Evolutionary conservation across 2,113 vertebrate genomes (phyloP).

Genomic region (Leucoraja erinaceus): DNA sequence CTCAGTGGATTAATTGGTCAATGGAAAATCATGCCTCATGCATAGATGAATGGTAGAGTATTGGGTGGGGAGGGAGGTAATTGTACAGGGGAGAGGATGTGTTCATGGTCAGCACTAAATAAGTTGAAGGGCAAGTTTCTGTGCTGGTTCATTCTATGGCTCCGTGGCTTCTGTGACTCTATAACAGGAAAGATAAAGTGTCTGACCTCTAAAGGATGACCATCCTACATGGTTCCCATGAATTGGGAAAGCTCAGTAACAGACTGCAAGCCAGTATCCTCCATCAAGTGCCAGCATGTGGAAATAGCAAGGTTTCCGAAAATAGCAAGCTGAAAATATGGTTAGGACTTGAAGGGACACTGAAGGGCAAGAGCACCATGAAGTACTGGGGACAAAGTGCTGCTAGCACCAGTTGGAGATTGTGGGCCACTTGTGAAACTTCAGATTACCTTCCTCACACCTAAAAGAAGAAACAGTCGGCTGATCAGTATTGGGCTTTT

Average conservation of each 20-base stretch:
- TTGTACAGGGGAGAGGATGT: too few relatives aligned
- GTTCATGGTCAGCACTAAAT: too few relatives aligned
- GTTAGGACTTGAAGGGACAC: not conserved
- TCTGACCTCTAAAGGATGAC: not conserved
- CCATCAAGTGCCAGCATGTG: not conserved
- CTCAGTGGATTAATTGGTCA: too few relatives aligned
- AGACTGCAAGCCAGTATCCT: not conserved
- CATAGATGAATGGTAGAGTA: too few relatives aligned
- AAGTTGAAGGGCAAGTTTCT: too few relatives aligned
- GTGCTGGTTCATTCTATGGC: too few relatives aligned
- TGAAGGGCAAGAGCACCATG: not conserved
- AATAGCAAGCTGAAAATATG: not conserved
- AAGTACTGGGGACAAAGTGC: not conserved
- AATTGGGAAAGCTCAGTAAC: not conserved
- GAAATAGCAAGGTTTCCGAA: not conserved
- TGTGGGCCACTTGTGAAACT: not conserved
- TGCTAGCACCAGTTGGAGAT: not conserved
- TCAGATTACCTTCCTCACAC: not conserved
- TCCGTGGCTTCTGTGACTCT: too few relatives aligned
- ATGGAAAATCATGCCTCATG: too few relatives aligned
- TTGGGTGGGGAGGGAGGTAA: too few relatives aligned
- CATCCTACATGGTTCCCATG: not conserved
- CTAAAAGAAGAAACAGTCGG: not conserved
- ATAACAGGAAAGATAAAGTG: not conserved
- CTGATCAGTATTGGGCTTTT: not conserved